Evolutionary conservation across 2,113 vertebrate genomes (phyloP).

Genomic region (Oostethus manadensis): DNA sequence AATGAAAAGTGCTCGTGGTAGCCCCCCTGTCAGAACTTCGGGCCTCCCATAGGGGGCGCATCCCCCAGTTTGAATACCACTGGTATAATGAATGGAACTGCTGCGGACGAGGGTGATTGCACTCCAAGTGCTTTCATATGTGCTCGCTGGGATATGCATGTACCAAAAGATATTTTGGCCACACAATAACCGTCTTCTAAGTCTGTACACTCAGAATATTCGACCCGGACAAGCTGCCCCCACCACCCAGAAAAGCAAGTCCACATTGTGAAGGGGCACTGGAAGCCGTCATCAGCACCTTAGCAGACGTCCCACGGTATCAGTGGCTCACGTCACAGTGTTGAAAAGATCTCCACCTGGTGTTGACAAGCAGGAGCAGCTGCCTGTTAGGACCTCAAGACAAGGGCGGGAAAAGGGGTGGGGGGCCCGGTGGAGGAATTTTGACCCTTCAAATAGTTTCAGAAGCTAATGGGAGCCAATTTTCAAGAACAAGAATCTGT

Average conservation of each 20-base stretch:
- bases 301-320: slow-evolving; percentile 32
- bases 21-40: no score
- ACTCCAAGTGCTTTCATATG: no score
- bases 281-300: slow-evolving; percentile 14
- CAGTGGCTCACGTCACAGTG: slow-evolving; percentile 16
- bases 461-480: slow-evolving; percentile 17
- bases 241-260: slow-evolving; percentile 13
- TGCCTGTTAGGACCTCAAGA: slow-evolving; percentile 26
- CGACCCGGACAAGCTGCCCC: slow-evolving; percentile 14
- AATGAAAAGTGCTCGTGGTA: no score
- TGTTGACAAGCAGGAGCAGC: slow-evolving; percentile 50
- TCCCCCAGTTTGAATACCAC: no score
- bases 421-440: background rate
- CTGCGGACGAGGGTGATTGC: no score
- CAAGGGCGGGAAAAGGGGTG: background rate
- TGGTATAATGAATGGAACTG: no score
- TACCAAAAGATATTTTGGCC: background rate
- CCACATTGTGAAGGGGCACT: slow-evolving; percentile 16
- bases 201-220: background rate
- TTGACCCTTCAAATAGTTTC: slow-evolving; percentile 15
- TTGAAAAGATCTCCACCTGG: slow-evolving; percentile 30
- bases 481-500: slow-evolving; percentile 17
- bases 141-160: no score
- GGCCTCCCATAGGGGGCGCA: no score
- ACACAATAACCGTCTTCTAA: background rate